phyloP scores from a whole-genome alignment of 2,113 vertebrate species.

The Peromyscus polionotus region DNA sequence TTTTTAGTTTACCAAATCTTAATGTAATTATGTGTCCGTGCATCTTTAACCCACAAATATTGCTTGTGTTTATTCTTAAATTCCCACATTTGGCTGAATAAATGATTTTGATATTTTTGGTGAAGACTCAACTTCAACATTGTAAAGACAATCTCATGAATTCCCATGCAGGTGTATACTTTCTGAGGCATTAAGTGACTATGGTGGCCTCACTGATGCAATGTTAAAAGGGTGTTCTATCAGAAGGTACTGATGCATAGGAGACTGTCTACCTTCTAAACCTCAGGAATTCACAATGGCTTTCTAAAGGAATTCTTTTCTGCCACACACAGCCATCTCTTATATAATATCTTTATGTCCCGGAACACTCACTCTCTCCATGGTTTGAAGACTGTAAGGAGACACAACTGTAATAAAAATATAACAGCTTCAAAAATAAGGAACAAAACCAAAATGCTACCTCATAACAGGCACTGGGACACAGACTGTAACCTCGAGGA shows the following conservation, averaged over 20 bases:
- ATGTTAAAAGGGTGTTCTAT: neutral
- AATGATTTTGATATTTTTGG: neutral
- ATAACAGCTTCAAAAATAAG: neutral
- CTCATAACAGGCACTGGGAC: neutral
- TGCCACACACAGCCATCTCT: neutral
- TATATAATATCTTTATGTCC: neutral
- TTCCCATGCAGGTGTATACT: neutral
- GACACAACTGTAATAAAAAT: conserved; percentile 37
- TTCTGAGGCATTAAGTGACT: neutral
- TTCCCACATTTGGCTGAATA: neutral
- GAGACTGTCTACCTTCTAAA: neutral
- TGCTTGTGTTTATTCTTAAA: conserved; percentile 14
- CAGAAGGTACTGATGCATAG: neutral
- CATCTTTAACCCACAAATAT: conserved; percentile 14
- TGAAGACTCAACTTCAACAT: neutral
- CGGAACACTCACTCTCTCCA: conserved; percentile 4
- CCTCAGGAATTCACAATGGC: neutral
- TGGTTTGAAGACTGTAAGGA: neutral
- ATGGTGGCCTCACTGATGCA: neutral
- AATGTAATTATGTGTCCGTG: neutral
- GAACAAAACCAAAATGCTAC: neutral
- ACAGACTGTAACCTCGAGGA: neutral
- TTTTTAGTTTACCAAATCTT: neutral
- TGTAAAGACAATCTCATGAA: neutral
- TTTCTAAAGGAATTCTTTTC: neutral